A percentile compares a stretch with the other conserved stretches of the same genome.
Conservation (phyloP, 2,113 vertebrate genomes). For the Chaetura pelagica region DNA sequence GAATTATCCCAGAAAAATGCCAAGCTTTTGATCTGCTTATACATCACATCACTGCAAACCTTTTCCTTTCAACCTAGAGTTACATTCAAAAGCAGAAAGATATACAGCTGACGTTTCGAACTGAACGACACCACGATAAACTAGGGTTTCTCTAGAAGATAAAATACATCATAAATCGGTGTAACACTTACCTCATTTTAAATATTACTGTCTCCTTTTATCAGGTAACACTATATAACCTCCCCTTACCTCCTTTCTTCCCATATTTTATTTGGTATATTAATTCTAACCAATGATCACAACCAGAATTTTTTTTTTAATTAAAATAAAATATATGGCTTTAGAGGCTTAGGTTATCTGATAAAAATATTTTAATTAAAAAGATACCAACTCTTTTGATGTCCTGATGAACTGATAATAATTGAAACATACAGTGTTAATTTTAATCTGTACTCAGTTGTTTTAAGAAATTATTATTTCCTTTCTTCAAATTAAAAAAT, state of each 20-base stretch:
- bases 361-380: conserved; percentile 78
- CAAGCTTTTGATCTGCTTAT: conserved; percentile 80
- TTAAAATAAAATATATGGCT: conserved; percentile 82
- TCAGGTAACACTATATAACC: conserved; percentile 88
- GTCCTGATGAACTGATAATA: conserved; percentile 49
- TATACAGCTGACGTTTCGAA: conserved; percentile 81
- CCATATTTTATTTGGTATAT: conserved; percentile 85
- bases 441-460: conserved; percentile 2
- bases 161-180: conserved; percentile 87
- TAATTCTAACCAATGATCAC: conserved; percentile 81
- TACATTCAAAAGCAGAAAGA: conserved; percentile 78
- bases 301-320: conserved; percentile 79
- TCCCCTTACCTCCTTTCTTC: conserved; percentile 77
- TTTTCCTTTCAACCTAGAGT: conserved; percentile 79
- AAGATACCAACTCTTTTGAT: conserved; percentile 46
- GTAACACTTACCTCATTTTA: conserved; percentile 88
- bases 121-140: conserved; percentile 82
- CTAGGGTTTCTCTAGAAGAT: conserved; percentile 79
- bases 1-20: conserved; percentile 69
- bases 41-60: conserved; percentile 73
- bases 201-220: conserved; percentile 89
- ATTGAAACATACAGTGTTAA: conserved; percentile 60
- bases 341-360: conserved; percentile 80
- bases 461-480: conserved; percentile 32
- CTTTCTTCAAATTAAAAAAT: conserved; percentile 12